phyloP scores from a whole-genome alignment of 2,888 invertebrate species.

The Cheilosia pagana region DNA sequence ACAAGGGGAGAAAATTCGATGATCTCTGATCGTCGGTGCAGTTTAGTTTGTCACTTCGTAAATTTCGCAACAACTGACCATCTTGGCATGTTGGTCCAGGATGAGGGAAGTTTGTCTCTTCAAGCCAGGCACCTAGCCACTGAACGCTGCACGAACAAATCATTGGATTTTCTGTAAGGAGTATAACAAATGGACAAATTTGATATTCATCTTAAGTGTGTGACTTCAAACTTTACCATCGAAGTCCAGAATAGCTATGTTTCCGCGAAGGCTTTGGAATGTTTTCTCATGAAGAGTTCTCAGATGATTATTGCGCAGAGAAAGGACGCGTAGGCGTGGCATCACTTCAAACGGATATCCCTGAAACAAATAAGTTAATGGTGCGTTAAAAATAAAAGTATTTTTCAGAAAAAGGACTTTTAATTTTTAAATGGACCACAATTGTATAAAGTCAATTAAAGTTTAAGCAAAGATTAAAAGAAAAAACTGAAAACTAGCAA shows the following conservation, averaged over 20 bases:
- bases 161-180: conserved; percentile 90
- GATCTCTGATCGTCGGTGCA: conserved; percentile 84
- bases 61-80: conserved; percentile 89
- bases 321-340: conserved; percentile 92
- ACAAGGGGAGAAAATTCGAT: conserved; percentile 85
- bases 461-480: too few relatives aligned
- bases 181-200: conserved; percentile 8
- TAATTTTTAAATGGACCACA: too few relatives aligned
- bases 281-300: conserved; percentile 89
- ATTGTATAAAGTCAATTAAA: too few relatives aligned
- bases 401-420: too few relatives aligned
- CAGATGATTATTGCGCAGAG: conserved; percentile 90
- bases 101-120: conserved; percentile 87
- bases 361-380: conserved; percentile 72
- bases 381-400: too few relatives aligned
- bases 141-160: conserved; percentile 91
- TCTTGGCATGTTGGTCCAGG: conserved; percentile 91
- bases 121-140: conserved; percentile 93
- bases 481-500: too few relatives aligned
- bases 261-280: conserved; percentile 90
- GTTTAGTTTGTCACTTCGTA: conserved; percentile 88
- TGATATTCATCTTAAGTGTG: background rate
- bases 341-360: conserved; percentile 92
- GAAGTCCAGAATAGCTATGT: conserved; percentile 92
- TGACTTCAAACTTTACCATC: conserved; percentile 86